phyloP scores from a whole-genome alignment of 2,888 invertebrate species.

The Polyploca ridens region DNA sequence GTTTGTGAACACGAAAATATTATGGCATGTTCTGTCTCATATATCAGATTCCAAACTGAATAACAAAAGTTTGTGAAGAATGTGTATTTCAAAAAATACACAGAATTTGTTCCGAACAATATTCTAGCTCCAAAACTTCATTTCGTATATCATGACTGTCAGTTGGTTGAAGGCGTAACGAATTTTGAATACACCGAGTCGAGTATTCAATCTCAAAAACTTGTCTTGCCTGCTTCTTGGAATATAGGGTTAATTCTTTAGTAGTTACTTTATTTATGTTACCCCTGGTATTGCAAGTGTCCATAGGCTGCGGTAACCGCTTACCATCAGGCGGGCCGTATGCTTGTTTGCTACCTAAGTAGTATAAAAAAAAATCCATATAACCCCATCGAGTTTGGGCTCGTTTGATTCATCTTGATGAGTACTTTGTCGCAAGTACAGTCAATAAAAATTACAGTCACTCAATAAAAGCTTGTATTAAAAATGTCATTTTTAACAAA shows the following conservation, averaged over 20 bases:
- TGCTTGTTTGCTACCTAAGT: too few species aligned
- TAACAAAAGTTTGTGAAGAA: constrained; percentile 9
- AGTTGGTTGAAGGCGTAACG: background rate
- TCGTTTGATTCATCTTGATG: too few species aligned
- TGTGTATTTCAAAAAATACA: constrained; percentile 8
- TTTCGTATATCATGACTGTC: constrained; percentile 8
- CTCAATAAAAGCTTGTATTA: too few species aligned
- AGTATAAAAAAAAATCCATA: too few species aligned
- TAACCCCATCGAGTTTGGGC: too few species aligned
- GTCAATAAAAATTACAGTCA: too few species aligned
- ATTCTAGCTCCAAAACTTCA: constrained; percentile 4
- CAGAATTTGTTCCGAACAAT: background rate
- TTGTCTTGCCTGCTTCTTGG: background rate
- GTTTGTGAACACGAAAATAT: background rate
- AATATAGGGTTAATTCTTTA: background rate
- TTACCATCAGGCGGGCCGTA: too few species aligned
- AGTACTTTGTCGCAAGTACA: too few species aligned
- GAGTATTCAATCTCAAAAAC: constrained; percentile 7
- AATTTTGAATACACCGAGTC: constrained; percentile 5
- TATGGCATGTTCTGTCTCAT: background rate
- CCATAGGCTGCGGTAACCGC: too few species aligned
- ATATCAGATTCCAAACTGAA: constrained; percentile 3
- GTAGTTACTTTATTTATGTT: too few species aligned
- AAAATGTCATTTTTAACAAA: too few species aligned
- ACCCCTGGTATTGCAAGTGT: too few species aligned